Evolutionary conservation across 2,888 invertebrate species (phyloP), one percentile per base, ranked within the genome.

Genomic region (Odiellus spinosus): DNA sequence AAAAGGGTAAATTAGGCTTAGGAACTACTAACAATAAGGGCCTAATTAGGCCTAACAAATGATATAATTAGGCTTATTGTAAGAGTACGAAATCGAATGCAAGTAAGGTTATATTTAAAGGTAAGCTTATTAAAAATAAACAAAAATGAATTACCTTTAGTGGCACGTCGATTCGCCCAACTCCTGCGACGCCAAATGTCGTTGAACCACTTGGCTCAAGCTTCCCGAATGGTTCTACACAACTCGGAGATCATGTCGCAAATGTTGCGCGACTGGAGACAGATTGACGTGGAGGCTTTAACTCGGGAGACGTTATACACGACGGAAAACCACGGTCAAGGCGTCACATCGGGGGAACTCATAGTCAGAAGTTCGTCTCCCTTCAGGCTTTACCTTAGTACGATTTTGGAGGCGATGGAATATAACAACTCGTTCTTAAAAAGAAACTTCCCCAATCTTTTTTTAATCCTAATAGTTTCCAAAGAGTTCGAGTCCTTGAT

Each of bases 251-350:
- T 69, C 47, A 64, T 64, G 40, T 54, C 60, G 19, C 68, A 70
- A 59, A 67, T 70, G 65, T 56, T 68, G 32, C 64, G 67, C 41
- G 70, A 70, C 53, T 69, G 68, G 68, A 54, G 61, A 40, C 61
- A 60, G 20, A 61, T 69, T 4, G 69, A 69, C 53, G 57, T 67
- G 18, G 61, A 60, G 45, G 60, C 63, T 32, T 64, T 67, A 45
- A 61, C 63, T 45, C 63, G 66, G 56, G 67, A 67, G 55, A 68
- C 65, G 1, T 56, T 66, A 11, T 65, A 63, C 51, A 66, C 64
- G 20, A 62, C 63, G 59, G 65, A 65, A 46, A 61, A 61, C 54
- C 60, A 51, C 38, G 62, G 62, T 35, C 26, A 26, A 8, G 4
- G 26, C 26, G 26, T 4, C 26, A 26, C 26, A 8, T 26, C 26